Conservation (phyloP, 2,888 invertebrate species). For the Stenodema calcarata region DNA sequence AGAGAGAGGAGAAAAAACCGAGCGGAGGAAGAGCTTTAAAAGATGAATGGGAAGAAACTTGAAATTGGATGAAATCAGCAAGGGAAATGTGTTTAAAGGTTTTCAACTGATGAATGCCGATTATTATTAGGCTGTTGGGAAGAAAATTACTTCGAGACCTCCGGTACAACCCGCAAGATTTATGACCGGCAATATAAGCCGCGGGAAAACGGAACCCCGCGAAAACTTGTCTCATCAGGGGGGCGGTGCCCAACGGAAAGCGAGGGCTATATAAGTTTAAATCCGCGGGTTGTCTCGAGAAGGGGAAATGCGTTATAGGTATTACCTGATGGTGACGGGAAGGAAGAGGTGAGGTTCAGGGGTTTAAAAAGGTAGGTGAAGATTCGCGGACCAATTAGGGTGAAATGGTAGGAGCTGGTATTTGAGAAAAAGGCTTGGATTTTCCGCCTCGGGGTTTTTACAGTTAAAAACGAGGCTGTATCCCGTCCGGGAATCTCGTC, state of each 20-base stretch:
- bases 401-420: slow-evolving; percentile 12
- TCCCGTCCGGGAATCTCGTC: background rate
- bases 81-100: background rate
- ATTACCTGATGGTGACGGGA: background rate
- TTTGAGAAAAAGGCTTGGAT: background rate
- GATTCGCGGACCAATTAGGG: background rate
- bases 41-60: background rate
- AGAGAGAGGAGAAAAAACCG: background rate
- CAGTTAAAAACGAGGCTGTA: background rate
- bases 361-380: slow-evolving; percentile 12
- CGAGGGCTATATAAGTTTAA: background rate
- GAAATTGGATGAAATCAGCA: background rate
- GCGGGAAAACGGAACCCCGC: background rate
- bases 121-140: background rate
- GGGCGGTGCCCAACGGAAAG: background rate
- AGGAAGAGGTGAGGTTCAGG: slow-evolving; percentile 22
- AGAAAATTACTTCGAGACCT: slow-evolving; percentile 2
- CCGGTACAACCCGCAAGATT: background rate
- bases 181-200: slow-evolving; percentile 10
- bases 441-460: background rate
- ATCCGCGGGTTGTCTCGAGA: background rate
- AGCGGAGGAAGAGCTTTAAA: background rate
- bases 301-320: background rate
- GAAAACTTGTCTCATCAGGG: slow-evolving; percentile 16
- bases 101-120: slow-evolving; percentile 13